Evolutionary conservation across 2,797 vertebrate genomes (phyloP), one percentile per base, ranked within the genome.

Genomic region (Gymnothorax javanicus): DNA sequence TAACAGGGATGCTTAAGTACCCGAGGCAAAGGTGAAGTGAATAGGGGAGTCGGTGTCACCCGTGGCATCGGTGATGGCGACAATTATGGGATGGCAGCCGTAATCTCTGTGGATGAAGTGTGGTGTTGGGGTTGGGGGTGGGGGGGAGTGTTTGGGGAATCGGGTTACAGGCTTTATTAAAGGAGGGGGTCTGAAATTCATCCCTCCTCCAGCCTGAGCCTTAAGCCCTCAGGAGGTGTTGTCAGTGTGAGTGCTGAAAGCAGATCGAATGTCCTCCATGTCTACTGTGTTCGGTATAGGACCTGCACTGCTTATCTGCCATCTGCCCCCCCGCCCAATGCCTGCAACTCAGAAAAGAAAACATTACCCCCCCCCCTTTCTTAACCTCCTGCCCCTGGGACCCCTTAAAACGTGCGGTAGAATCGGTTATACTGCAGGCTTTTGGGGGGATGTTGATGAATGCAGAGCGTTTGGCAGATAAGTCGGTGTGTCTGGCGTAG

Each of bases 231-330:
- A 84, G 87, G 87, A 84, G 87, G 87, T 94, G 92, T 92, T 93
- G 94, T 94, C 87, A 90, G 93, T 90, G 89, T 91, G 90, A 95
- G 93, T 94, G 94, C 93, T 94, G 95, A 95, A 94, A 95, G 94
- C 91, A 84, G 90, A 84, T 93, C 92, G 90, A 93, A 93, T 93
- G 88, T 94, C 92, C 84, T 52, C 15, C 54, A 79, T 60, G 73
- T 83, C 84, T 84, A 79, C 67, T 27, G 82, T 13, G 69, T 79
- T 59, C 1, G 33, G 43, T 87, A 60, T 84, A n/a, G 84, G 83
- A 27, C 69, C 67, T 71, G 11, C 3, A 23, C 56, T 81, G 23
- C 77, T 81, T 54, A 81, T 81, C 77, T 81, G 23, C 77, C 20
- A 56, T 81, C 77, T 81, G 50, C 77, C 77, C 23, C 33, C 13